Conservation (phyloP, 2,888 invertebrate species). For the Eristalinus aeneus region DNA sequence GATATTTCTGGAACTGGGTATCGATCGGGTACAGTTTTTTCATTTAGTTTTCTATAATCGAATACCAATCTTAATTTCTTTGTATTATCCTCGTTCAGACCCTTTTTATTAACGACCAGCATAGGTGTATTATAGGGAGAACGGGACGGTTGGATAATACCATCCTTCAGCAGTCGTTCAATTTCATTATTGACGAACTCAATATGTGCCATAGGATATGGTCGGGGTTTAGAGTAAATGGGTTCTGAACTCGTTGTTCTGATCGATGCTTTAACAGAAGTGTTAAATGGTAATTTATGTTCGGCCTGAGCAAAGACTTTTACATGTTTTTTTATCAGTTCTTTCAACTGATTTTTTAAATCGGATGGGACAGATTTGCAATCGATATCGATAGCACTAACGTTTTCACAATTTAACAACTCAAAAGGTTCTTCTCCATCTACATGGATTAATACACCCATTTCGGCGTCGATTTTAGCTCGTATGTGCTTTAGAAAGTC, state of each 20-base stretch:
- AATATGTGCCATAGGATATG: neutral
- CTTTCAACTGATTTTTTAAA: neutral
- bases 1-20: no score
- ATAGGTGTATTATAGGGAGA: no score
- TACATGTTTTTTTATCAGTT: neutral
- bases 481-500: neutral
- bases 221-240: neutral
- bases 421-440: neutral
- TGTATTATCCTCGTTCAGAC: no score
- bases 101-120: no score
- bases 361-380: neutral
- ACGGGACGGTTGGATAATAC: no score
- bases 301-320: neutral
- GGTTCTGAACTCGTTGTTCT: neutral
- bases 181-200: neutral
- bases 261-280: neutral
- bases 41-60: no score
- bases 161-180: no score
- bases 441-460: slow-evolving; percentile 5
- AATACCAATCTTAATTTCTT: no score
- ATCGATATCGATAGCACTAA: neutral
- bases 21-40: no score
- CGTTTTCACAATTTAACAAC: neutral
- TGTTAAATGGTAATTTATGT: neutral
- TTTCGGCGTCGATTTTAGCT: slow-evolving; percentile 1